Conservation (phyloP, 2,888 invertebrate species). For the Drosophila mimica region DNA sequence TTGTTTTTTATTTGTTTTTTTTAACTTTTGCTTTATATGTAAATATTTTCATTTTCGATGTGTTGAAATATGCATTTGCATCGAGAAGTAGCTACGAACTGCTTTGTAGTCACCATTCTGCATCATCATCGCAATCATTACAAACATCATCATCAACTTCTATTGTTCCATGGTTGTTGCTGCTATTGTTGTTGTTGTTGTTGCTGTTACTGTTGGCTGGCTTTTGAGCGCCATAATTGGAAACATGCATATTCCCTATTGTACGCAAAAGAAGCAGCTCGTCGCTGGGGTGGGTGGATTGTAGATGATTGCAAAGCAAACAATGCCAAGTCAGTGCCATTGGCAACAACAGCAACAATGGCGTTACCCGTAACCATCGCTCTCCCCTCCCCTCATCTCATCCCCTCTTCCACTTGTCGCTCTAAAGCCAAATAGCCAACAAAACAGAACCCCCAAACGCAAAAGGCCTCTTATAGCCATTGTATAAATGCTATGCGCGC, state of each 20-base stretch:
- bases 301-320: slow-evolving; percentile 76
- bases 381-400: not conserved
- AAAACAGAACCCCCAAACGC: slow-evolving; percentile 38
- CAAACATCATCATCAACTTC: slow-evolving; percentile 22
- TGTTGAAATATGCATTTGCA: slow-evolving; percentile 68
- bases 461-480: slow-evolving; percentile 40
- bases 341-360: slow-evolving; percentile 56
- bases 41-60: slow-evolving; percentile 57
- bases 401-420: not conserved
- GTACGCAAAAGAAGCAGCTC: slow-evolving; percentile 49
- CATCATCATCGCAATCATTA: slow-evolving; percentile 23
- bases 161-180: slow-evolving; percentile 49
- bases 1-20: not conserved
- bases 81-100: slow-evolving; percentile 14
- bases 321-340: slow-evolving; percentile 75
- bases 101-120: slow-evolving; percentile 47
- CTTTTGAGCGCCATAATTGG: slow-evolving; percentile 79
- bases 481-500: slow-evolving; percentile 59
- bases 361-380: slow-evolving; percentile 3
- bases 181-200: slow-evolving; percentile 22
- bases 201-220: slow-evolving; percentile 56
- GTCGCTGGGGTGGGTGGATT: slow-evolving; percentile 21
- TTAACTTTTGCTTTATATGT: slow-evolving; percentile 44
- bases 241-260: slow-evolving; percentile 79
- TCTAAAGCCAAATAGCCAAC: slow-evolving; percentile 59